These are phyloP conservation scores for Brachyrhaphis roseni DNA, from an alignment of 2,797 vertebrate genomes.

Conservation along the genomic window DNA sequence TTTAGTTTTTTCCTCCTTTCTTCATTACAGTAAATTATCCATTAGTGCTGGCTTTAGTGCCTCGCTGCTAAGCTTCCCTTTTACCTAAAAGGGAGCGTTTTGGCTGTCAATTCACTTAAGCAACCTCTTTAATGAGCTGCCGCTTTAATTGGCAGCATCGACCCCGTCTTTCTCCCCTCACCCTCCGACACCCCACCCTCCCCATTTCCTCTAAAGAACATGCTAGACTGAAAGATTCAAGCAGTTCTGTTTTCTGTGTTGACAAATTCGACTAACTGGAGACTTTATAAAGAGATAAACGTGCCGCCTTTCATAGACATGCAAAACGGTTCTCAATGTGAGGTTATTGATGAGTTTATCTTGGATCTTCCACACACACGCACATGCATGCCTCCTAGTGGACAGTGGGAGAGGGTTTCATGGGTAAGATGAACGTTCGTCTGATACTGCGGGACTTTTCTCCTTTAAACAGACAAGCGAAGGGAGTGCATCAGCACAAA, in stretches of 20 bases:
- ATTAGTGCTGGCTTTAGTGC: constrained; percentile 52
- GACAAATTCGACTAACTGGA: constrained; percentile 22
- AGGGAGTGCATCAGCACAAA: constrained; percentile 19
- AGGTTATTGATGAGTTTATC: constrained; percentile 6
- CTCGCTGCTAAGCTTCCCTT: constrained; percentile 31
- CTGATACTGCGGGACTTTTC: constrained; percentile 29
- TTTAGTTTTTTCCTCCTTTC: constrained; percentile 11
- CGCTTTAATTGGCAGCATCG: constrained; percentile 49
- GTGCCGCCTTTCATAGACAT: constrained; percentile 9
- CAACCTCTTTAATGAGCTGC: constrained; percentile 52
- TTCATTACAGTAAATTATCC: constrained; percentile 55
- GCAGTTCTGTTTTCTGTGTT: constrained; percentile 15
- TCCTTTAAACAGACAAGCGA: constrained; percentile 16
- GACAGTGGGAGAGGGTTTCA: constrained; percentile 31
- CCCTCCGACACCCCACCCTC: no score
- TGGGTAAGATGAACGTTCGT: constrained; percentile 22
- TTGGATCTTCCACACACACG: not conserved
- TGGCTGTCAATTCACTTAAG: constrained; percentile 55
- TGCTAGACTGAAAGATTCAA: constrained; percentile 26
- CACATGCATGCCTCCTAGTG: not conserved
- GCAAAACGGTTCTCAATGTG: not conserved
- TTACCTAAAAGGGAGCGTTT: constrained; percentile 48
- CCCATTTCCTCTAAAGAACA: constrained; percentile 15
- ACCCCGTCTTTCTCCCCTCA: not conserved
- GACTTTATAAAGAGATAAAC: constrained; percentile 5